phyloP scores from a whole-genome alignment of 2,888 invertebrate genomes.

The Idaea biselata region DNA sequence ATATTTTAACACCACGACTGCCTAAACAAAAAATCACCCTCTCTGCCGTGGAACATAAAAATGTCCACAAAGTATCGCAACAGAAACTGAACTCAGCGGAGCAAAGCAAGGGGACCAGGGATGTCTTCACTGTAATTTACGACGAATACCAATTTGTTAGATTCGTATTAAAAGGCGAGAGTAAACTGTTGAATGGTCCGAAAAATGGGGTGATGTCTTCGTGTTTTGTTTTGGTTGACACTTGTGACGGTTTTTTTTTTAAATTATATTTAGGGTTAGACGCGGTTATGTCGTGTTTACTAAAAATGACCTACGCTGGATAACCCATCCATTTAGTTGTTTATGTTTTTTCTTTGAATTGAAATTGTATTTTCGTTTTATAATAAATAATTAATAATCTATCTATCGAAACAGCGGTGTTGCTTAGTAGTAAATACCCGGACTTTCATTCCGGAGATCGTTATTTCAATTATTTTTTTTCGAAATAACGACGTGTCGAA shows the following conservation, averaged over 20 bases:
- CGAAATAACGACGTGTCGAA: too few relatives aligned
- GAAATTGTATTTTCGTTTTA: too few relatives aligned
- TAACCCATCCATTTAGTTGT: too few relatives aligned
- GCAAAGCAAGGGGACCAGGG: slow-evolving; percentile 40
- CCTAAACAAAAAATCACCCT: neutral
- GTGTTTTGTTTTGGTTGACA: slow-evolving; percentile 27
- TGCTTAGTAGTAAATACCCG: too few relatives aligned
- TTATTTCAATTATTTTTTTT: too few relatives aligned
- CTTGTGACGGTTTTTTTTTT: slow-evolving; percentile 17
- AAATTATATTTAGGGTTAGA: slow-evolving; percentile 3
- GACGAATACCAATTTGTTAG: slow-evolving; percentile 72
- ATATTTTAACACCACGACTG: neutral
- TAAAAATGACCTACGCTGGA: too few relatives aligned
- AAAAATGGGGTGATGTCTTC: slow-evolving; percentile 64
- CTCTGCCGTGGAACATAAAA: slow-evolving; percentile 5
- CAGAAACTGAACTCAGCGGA: slow-evolving; percentile 15
- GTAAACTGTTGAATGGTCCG: slow-evolving; percentile 74
- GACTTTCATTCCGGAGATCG: too few relatives aligned
- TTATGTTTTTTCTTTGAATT: too few relatives aligned
- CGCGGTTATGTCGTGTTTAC: too few relatives aligned
- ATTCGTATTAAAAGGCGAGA: slow-evolving; percentile 71
- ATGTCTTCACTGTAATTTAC: slow-evolving; percentile 72
- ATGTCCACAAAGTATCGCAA: slow-evolving; percentile 2
- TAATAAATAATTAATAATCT: too few relatives aligned
- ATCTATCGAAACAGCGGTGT: too few relatives aligned